A percentile compares a stretch with the other conserved stretches of the same genome.
phyloP scores from a whole-genome alignment of 2,888 invertebrate species.

The Glomeris marginata region DNA sequence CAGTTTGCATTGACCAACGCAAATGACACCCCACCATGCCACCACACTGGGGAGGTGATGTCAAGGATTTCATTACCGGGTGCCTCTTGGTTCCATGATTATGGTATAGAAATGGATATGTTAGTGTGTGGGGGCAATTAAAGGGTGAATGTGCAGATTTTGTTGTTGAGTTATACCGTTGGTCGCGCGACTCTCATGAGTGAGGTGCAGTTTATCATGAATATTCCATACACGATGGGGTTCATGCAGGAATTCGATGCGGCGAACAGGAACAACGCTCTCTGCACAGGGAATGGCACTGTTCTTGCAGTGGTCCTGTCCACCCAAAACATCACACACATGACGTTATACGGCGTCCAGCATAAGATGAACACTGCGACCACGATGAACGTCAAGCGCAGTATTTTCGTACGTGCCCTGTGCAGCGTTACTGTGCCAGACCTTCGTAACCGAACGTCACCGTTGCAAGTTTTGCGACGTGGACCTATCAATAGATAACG shows the following conservation, averaged over 20 bases:
- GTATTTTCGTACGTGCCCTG: conserved; percentile 65
- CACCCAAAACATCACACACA: conserved; percentile 78
- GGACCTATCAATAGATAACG: too few species aligned
- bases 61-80: too few species aligned
- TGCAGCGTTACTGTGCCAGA: conserved; percentile 49
- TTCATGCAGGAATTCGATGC: conserved; percentile 94
- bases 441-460: conserved; percentile 3
- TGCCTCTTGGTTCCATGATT: too few species aligned
- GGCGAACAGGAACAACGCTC: conserved; percentile 79
- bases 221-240: conserved; percentile 85
- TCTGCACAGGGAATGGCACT: conserved; percentile 63
- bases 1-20: too few species aligned
- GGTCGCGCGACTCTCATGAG: too few species aligned
- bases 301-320: conserved; percentile 48
- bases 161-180: too few species aligned
- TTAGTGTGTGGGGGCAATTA: too few species aligned
- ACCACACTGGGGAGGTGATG: too few species aligned
- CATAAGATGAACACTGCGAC: conserved; percentile 83
- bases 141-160: too few species aligned
- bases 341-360: conserved; percentile 92
- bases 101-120: too few species aligned
- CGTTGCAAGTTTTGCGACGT: too few species aligned
- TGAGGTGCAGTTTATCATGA: conserved; percentile 25
- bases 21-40: too few species aligned
- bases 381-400: conserved; percentile 91